Evolutionary conservation across 2,113 vertebrate genomes (phyloP), one percentile per base, ranked within the genome.

Genomic region (Electrona antarctica): DNA sequence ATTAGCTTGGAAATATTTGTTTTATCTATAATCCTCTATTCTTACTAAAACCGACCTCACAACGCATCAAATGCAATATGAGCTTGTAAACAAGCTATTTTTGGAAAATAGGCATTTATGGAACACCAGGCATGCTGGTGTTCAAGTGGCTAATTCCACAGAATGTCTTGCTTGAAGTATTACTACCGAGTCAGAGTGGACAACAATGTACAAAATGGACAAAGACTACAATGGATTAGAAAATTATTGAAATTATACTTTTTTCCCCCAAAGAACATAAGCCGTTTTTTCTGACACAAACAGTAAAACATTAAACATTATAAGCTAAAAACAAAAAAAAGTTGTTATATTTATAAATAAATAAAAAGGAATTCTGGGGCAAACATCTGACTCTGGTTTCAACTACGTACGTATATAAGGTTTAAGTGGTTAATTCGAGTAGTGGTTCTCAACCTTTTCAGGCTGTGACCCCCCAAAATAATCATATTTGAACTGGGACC

Each of bases 91-190:
- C 21, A 21, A 21, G 21, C 21, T 21, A 21, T 21, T 21, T 21
- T 21, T 21, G 21, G 21, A 21, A 21, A 21, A n/a, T n/a, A n/a
- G n/a, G n/a, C n/a, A n/a, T n/a, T n/a, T n/a, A n/a, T n/a, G n/a
- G n/a, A n/a, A n/a, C n/a, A n/a, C n/a, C n/a, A 41, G 33, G 33
- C 33, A 41, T 41, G 33, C 33, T 41, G 33, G 33, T 3, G 33
- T 41, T 41, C 33, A 41, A 41, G 33, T 41, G 33, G 15, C 21
- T 51, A 47, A 14, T 49, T 71, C 74, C 15, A 15, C 7, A 64
- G 65, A 77, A 41, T 41, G 0, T 41, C 33, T 77, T 77, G 12
- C 54, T 66, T 77, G 21, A 21, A 21, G 21, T 21, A 21, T 21
- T 71, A 64, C 29, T 52, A 47, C 70, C 10, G 21, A 51, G 12